Conservation (phyloP, 92 coral and sea anemone genomes). For the Epizoanthus ramosus region DNA sequence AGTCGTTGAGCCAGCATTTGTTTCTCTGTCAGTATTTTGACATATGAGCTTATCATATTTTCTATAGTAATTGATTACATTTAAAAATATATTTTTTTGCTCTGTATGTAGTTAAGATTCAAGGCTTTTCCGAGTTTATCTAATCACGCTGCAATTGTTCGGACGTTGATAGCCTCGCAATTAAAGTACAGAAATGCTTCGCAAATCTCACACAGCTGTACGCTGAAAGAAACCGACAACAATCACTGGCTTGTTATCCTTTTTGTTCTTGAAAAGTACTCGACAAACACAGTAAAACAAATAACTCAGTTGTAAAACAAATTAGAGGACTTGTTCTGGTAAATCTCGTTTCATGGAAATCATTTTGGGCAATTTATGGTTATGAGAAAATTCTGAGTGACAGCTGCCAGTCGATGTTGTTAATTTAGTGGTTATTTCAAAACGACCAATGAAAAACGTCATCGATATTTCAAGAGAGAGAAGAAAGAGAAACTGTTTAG, state of each 20-base stretch:
- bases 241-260: background rate
- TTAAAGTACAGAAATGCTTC: conserved; percentile 25
- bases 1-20: background rate
- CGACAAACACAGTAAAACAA: conserved; percentile 10
- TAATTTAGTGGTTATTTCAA: background rate
- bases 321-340: background rate
- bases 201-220: conserved; percentile 33
- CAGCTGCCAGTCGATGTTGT: conserved; percentile 15
- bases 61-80: conserved; percentile 29
- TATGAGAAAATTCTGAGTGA: background rate
- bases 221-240: conserved; percentile 20
- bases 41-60: background rate
- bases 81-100: conserved; percentile 3
- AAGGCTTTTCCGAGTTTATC: conserved; percentile 10
- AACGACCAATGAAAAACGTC: background rate
- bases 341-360: background rate
- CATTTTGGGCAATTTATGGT: background rate
- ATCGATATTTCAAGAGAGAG: background rate
- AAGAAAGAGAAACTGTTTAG: too few species aligned
- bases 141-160: conserved; percentile 34
- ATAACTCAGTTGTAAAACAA: background rate
- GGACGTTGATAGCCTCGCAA: conserved; percentile 24
- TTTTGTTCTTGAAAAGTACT: conserved; percentile 18
- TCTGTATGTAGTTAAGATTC: conserved; percentile 17
- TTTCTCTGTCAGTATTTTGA: background rate